phyloP scores from a whole-genome alignment of 2,888 invertebrate species.

The Gastracanthus pulcherrimus region DNA sequence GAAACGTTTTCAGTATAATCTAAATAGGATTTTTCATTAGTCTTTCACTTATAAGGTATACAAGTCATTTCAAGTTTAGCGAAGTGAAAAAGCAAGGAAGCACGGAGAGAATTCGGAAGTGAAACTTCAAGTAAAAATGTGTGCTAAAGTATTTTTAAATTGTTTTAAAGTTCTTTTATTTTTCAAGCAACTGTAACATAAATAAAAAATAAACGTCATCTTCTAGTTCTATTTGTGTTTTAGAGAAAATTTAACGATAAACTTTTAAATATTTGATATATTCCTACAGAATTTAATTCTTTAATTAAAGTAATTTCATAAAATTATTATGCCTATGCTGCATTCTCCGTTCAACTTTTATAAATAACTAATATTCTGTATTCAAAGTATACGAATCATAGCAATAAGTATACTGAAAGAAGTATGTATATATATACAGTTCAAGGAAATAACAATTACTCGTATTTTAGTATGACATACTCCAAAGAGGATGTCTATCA shows the following conservation, averaged over 20 bases:
- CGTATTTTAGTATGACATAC: no score
- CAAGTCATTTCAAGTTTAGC: background rate
- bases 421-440: no score
- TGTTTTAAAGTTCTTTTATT: background rate
- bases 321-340: no score
- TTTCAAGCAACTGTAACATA: background rate
- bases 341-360: no score
- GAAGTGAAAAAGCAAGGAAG: background rate
- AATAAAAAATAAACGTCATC: background rate
- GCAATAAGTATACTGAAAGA: no score
- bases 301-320: background rate
- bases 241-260: background rate
- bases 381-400: background rate
- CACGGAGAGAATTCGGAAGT: background rate
- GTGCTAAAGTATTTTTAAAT: background rate
- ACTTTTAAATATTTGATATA: background rate
- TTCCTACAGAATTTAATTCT: background rate
- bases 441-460: no score
- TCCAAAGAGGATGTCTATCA: no score
- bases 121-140: background rate
- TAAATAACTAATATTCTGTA: no score
- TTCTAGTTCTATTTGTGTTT: background rate
- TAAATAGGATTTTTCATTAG: background rate
- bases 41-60: background rate
- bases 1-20: background rate